Conservation (phyloP, 1,140 invertebrate species). For the Spodoptera litura region DNA sequence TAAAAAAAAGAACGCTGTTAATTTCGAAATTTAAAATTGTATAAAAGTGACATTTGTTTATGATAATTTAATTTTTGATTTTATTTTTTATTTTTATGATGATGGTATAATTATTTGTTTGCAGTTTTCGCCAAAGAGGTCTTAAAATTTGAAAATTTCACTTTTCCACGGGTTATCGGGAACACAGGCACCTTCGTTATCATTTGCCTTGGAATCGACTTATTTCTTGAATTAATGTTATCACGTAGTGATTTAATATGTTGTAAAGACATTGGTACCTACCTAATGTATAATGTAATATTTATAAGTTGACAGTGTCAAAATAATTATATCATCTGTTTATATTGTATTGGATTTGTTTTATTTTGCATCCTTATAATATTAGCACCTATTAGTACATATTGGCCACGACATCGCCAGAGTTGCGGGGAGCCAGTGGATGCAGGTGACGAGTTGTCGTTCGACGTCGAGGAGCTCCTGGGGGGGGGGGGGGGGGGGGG, state of each 20-base stretch:
- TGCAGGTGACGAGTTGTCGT: too few relatives aligned
- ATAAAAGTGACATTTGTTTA: not conserved
- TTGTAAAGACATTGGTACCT: constrained; percentile 73
- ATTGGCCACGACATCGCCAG: too few relatives aligned
- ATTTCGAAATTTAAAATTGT: constrained; percentile 17
- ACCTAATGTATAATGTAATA: constrained; percentile 64
- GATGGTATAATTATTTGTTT: not conserved
- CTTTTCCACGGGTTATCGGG: constrained; percentile 61
- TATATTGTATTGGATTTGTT: constrained; percentile 69
- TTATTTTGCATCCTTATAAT: constrained; percentile 59
- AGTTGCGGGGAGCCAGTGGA: too few relatives aligned
- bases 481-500: too few relatives aligned
- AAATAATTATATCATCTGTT: constrained; percentile 82
- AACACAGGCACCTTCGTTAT: constrained; percentile 59
- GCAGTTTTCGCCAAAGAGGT: constrained; percentile 6
- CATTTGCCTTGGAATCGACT: constrained; percentile 50
- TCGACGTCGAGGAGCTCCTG: too few relatives aligned
- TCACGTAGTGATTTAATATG: constrained; percentile 64
- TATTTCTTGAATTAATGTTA: constrained; percentile 57
- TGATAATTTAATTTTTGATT: not conserved
- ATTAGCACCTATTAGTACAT: too few relatives aligned
- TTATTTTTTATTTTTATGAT: not conserved
- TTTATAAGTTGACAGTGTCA: constrained; percentile 82
- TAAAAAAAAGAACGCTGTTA: not conserved
- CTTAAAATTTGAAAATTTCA: constrained; percentile 9